Evolutionary conservation across 2,888 invertebrate species (phyloP).

Genomic region (Cacoxenus indagator): DNA sequence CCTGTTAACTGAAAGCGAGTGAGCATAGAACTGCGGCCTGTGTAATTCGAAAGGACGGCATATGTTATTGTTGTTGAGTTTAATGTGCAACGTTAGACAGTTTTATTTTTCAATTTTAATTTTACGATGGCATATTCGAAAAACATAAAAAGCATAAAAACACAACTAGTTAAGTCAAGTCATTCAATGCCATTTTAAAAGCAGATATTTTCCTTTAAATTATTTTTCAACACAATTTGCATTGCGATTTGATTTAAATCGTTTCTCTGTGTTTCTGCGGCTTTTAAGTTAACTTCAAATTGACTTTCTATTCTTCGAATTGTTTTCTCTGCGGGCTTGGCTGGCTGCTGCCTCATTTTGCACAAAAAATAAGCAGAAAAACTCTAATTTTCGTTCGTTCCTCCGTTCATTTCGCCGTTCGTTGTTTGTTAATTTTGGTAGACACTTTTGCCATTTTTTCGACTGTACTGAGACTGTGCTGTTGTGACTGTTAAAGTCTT

Average conservation of each 20-base stretch:
- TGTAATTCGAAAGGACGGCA: too few relatives aligned
- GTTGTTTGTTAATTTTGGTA: constrained; percentile 13
- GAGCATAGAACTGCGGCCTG: too few relatives aligned
- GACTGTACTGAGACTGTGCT: neutral
- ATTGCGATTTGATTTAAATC: neutral
- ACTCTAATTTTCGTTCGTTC: constrained; percentile 10
- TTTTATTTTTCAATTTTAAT: too few relatives aligned
- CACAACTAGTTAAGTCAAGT: too few relatives aligned
- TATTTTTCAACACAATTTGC: neutral
- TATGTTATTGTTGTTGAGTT: too few relatives aligned
- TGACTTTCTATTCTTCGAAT: constrained; percentile 58
- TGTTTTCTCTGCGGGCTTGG: constrained; percentile 23
- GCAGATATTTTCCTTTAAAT: too few relatives aligned
- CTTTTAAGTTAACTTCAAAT: constrained; percentile 44
- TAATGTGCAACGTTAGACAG: too few relatives aligned
- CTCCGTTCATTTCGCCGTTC: neutral
- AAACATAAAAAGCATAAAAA: too few relatives aligned
- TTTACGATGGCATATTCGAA: too few relatives aligned
- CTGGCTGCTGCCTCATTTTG: neutral
- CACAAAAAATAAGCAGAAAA: too few relatives aligned
- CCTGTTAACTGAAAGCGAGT: too few relatives aligned
- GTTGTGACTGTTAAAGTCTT: neutral
- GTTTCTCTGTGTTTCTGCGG: neutral
- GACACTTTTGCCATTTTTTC: neutral
- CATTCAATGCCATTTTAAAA: too few relatives aligned